Base-by-base conservation (phyloP, 1,140 invertebrate species). In the Drosophila murphyi region DNA sequence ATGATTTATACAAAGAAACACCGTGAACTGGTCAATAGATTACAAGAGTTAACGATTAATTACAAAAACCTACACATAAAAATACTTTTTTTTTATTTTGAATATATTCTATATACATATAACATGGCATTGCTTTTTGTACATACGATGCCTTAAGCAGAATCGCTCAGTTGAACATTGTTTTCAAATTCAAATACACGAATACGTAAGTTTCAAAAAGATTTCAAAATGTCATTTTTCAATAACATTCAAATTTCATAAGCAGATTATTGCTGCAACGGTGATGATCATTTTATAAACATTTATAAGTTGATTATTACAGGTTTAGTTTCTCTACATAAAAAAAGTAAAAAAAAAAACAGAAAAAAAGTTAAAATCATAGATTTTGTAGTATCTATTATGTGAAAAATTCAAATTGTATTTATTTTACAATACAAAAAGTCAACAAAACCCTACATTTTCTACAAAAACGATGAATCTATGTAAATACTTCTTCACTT, bases 11-110 rank as follows among this genome's bases (percentile, higher is more conserved):
- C 69, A 71, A 81, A 82, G 65, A 71, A 81, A 82, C 77, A 68
- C 76, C 80, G 57, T 74, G 64, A 88, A 80, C 70, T 55, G 77
- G 82, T 89, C 79, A 87, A 87, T 72, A 72, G 68, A 75, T 65
- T 69, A 69, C 72, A 69, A 83, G 76, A 83, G 57, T 73, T 77
- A 88, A 87, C 70, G 52, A 80, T 80, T 69, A 52, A 47, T 68
- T 75, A 61, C 7, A 8, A 85, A 82, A 62, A 76, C 70, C 12
- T 63, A 70, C 56, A 52, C 73, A 35, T 59, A 45, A 12, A 12
- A 12, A 59, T 60, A 64, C 57, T 20, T 20, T 20, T 20, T 60
- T 51, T 72, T 73, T 60, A 67, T 67, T 79, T 88, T 87, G 59
- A 78, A 87, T 78, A 73, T 76, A 59, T 80, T 78, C 78, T 76